Evolutionary conservation across 2,113 vertebrate genomes (phyloP), one percentile per base, ranked within the genome.

Genomic region (Lophura nycthemera): DNA sequence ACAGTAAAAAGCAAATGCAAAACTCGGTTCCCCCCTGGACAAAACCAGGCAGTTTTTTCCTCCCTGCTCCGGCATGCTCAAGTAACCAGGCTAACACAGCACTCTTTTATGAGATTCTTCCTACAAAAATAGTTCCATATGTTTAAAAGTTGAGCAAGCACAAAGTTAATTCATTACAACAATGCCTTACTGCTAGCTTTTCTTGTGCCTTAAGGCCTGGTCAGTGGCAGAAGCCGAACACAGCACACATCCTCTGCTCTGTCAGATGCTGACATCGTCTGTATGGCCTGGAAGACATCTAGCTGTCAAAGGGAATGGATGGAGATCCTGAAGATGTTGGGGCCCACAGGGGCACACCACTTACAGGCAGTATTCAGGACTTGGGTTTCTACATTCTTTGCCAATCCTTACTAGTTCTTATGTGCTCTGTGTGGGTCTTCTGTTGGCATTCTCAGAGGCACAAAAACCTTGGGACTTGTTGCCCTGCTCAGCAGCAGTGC

Each of bases 91-190:
- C 83, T 87, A 86, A 94, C 83, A 94, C 45, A 86, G 77, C 38
- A 80, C 75, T 84, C 86, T 93, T 88, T 95, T 83, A 94, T 54
- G 75, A 89, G 56, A 87, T 38, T 93, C 92, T 94, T 93, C 94
- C 88, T 93, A 96, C 80, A 84, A 94, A 96, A 95, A 92, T 82
- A 95, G 81, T 94, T 92, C 89, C 94, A 90, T 95, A 94, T 95
- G 94, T 86, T 93, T 83, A 90, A 94, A 92, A 74, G 79, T 17
- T 40, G 78, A 96, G 85, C 87, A 92, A 96, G 83, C 79, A 92
- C 85, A 81, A 90, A 94, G 92, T 88, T 77, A 96, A 95, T 94
- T 92, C 72, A 81, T 86, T 47, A 86, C 61, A 95, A 95, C 89
- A 95, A 95, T 90, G 91, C 43, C 38, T 90, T 78, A 61, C 56